Percentiles rank a stretch among this genome's conserved stretches.
Evolutionary conservation across 2,888 invertebrate species (phyloP).

Genomic region (Arctia plantaginis): DNA sequence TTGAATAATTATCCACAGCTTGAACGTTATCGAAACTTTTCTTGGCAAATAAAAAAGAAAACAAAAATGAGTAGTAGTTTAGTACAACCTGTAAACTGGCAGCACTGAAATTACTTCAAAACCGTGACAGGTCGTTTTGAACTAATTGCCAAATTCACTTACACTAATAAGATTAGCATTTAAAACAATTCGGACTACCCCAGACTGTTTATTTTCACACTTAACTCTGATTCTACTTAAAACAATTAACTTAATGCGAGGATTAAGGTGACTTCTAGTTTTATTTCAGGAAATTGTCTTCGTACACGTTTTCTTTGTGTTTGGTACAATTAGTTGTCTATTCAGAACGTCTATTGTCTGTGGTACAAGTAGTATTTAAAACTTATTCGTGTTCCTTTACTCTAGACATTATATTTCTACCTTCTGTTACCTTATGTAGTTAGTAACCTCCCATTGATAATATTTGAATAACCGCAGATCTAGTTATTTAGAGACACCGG

Average conservation of each 20-base stretch:
- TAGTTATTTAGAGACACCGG: too few species aligned
- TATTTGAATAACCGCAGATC: too few species aligned
- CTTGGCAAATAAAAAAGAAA: not conserved
- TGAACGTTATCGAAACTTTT: too few species aligned
- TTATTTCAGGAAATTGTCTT: slow-evolving; percentile 8
- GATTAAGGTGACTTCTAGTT: slow-evolving; percentile 9
- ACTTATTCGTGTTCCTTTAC: not conserved
- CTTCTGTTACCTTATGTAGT: not conserved
- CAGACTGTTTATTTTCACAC: slow-evolving; percentile 29
- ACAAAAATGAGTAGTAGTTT: too few species aligned
- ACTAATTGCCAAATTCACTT: slow-evolving; percentile 48
- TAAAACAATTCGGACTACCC: slow-evolving; percentile 20
- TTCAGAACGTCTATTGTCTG: not conserved
- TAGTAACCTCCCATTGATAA: not conserved
- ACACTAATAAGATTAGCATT: slow-evolving; percentile 46
- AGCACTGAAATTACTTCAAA: slow-evolving; percentile 13
- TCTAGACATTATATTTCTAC: not conserved
- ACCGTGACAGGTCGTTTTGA: slow-evolving; percentile 23
- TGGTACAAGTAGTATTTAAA: not conserved
- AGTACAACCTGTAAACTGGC: not conserved
- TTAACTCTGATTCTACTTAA: slow-evolving; percentile 28
- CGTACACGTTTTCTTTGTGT: not conserved
- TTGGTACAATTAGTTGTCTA: not conserved
- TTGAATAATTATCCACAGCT: too few species aligned
- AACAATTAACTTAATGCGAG: not conserved